These are phyloP conservation scores for Cheilinus undulatus DNA, from an alignment of 2,113 vertebrate genomes.

Conservation along the genomic window DNA sequence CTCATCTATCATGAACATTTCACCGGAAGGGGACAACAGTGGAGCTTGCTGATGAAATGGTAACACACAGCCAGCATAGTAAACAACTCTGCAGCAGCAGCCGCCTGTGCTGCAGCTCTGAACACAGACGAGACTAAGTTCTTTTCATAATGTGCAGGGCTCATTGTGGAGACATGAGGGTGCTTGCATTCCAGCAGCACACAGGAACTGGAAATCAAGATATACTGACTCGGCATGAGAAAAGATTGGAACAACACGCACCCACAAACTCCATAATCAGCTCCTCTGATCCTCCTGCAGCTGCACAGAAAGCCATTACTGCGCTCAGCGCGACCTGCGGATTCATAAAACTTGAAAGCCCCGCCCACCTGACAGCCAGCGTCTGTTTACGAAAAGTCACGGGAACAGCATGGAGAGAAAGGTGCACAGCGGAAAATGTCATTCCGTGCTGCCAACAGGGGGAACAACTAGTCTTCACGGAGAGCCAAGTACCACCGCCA, in stretches of 20 bases:
- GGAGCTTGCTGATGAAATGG: conserved; percentile 30
- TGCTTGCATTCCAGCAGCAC: neutral
- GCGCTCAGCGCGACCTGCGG: conserved; percentile 54
- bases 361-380: conserved; percentile 68
- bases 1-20: conserved; percentile 20
- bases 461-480: conserved; percentile 6
- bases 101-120: conserved; percentile 1
- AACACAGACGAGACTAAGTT: conserved; percentile 26
- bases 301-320: conserved; percentile 14
- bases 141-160: neutral
- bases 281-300: neutral
- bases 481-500: neutral
- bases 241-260: neutral
- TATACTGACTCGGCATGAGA: neutral
- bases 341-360: conserved; percentile 77
- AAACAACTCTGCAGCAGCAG: conserved; percentile 47
- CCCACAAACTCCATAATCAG: neutral
- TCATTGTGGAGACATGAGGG: neutral
- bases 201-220: neutral
- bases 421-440: conserved; percentile 33
- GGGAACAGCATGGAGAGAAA: conserved; percentile 62
- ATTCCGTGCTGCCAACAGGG: conserved; percentile 24
- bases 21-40: conserved; percentile 5
- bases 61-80: conserved; percentile 34
- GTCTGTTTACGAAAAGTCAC: conserved; percentile 82